phyloP scores from a whole-genome alignment of 2,113 vertebrate genomes.

The Puntigrus tetrazona region DNA sequence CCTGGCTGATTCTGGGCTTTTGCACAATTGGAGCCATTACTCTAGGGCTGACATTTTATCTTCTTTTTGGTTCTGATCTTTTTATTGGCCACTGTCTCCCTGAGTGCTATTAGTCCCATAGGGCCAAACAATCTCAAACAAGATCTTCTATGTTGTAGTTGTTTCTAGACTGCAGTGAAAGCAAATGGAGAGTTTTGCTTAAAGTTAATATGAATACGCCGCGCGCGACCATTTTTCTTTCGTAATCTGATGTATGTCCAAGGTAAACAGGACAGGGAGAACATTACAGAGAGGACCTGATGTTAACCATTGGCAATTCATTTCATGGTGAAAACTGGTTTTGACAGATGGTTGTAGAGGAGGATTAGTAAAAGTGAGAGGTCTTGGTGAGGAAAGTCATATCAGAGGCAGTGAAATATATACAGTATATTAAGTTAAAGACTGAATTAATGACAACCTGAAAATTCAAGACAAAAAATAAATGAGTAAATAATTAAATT shows the following conservation, averaged over 20 bases:
- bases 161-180: neutral
- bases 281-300: neutral
- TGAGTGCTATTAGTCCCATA: conserved; percentile 4
- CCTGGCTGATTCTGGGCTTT: conserved; percentile 17
- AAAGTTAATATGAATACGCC: neutral
- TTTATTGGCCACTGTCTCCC: conserved; percentile 20
- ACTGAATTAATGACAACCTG: no score
- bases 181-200: neutral
- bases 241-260: neutral
- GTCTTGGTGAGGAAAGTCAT: neutral
- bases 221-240: neutral
- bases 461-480: no score
- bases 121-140: neutral
- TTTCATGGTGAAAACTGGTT: neutral
- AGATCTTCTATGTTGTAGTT: neutral
- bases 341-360: neutral
- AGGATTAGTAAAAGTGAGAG: neutral
- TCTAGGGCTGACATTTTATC: conserved; percentile 27
- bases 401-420: no score
- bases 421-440: no score
- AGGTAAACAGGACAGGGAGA: neutral
- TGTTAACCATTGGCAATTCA: neutral
- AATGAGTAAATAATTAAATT: no score
- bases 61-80: conserved; percentile 21
- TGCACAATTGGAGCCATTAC: conserved; percentile 27